phyloP scores from a whole-genome alignment of 1,140 invertebrate genomes.

The Drosophila eugracilis region DNA sequence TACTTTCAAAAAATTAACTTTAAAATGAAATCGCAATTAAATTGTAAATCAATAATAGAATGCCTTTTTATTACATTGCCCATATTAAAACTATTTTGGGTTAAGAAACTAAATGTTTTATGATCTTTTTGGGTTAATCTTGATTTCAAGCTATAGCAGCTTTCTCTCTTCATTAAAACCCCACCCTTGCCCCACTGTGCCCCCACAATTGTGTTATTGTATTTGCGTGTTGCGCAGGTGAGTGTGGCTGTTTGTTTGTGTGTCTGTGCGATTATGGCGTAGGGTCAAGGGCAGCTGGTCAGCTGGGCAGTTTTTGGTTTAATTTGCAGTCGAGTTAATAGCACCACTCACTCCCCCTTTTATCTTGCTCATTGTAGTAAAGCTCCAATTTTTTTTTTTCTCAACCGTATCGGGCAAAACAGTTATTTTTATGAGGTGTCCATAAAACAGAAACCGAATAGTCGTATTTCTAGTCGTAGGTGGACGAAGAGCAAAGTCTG shows the following conservation, averaged over 20 bases:
- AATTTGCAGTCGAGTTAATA: conserved; percentile 22
- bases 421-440: conserved; percentile 26
- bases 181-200: conserved; percentile 16
- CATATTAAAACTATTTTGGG: too few relatives aligned
- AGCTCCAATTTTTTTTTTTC: background rate
- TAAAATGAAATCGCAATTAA: too few relatives aligned
- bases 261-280: conserved; percentile 34
- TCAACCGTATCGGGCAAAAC: conserved; percentile 17
- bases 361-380: too few relatives aligned
- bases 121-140: too few relatives aligned
- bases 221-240: conserved; percentile 44
- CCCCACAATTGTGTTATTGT: conserved; percentile 30
- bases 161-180: background rate
- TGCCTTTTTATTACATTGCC: too few relatives aligned
- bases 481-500: conserved; percentile 56
- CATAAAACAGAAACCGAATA: conserved; percentile 16
- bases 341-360: background rate
- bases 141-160: too few relatives aligned
- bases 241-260: conserved; percentile 22
- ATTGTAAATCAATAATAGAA: too few relatives aligned
- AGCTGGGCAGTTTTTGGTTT: conserved; percentile 34
- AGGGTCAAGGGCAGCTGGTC: conserved; percentile 72
- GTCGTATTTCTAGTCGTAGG: too few relatives aligned
- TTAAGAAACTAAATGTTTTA: too few relatives aligned
- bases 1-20: too few relatives aligned